Percentiles rank a stretch among this genome's conserved stretches.
Evolutionary conservation across 1,140 invertebrate species (phyloP).

Genomic region (Dryas iulia): DNA sequence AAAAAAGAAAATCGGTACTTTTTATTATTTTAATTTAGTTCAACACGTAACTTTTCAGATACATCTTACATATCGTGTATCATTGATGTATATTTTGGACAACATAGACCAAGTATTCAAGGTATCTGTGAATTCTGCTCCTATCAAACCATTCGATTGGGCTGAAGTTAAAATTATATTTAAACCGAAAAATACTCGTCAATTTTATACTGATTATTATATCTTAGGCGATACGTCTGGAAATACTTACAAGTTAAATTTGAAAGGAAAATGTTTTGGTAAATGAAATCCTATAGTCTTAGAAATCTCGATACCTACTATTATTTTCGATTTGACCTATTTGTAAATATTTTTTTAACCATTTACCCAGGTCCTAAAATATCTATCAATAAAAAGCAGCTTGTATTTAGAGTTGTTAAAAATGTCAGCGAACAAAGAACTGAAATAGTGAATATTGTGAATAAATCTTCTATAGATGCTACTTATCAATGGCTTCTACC

Average conservation of each 20-base stretch:
- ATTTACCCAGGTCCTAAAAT: slow-evolving; percentile 54
- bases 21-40: neutral
- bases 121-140: slow-evolving; percentile 48
- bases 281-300: slow-evolving; percentile 13
- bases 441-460: slow-evolving; percentile 58
- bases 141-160: slow-evolving; percentile 45
- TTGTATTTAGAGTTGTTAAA: slow-evolving; percentile 61
- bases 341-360: neutral
- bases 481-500: slow-evolving; percentile 71
- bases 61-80: slow-evolving; percentile 55
- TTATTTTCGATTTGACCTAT: too few relatives aligned
- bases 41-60: slow-evolving; percentile 42
- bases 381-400: slow-evolving; percentile 50
- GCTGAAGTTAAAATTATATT: slow-evolving; percentile 53
- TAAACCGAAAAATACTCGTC: slow-evolving; percentile 49
- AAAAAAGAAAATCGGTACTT: too few relatives aligned
- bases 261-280: slow-evolving; percentile 67
- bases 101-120: slow-evolving; percentile 64
- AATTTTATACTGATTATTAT: slow-evolving; percentile 66
- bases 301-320: too few relatives aligned
- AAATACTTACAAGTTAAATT: slow-evolving; percentile 55
- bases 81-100: slow-evolving; percentile 55
- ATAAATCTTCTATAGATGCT: slow-evolving; percentile 60
- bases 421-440: slow-evolving; percentile 55
- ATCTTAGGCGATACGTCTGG: slow-evolving; percentile 60